phyloP scores from a whole-genome alignment of 2,888 invertebrate genomes.

The Chrysina gloriosa region DNA sequence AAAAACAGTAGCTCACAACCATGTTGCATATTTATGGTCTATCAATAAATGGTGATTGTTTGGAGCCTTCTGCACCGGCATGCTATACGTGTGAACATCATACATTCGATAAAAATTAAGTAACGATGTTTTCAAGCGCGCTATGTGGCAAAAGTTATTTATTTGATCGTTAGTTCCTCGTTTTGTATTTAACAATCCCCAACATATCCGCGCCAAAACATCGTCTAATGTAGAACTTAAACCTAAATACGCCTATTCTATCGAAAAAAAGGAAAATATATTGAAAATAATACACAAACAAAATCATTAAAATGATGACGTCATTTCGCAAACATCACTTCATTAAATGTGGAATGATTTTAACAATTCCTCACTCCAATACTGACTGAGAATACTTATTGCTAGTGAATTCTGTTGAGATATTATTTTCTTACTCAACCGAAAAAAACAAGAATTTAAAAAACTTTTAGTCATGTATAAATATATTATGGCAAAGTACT shows the following conservation, averaged over 20 bases:
- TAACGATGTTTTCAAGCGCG: conserved; percentile 33
- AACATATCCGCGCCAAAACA: conserved; percentile 44
- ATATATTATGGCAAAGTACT: conserved; percentile 65
- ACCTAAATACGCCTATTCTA: conserved; percentile 43
- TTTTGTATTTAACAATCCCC: conserved; percentile 7
- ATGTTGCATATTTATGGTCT: conserved; percentile 58
- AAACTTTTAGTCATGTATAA: conserved; percentile 58
- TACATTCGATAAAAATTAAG: conserved; percentile 41
- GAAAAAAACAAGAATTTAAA: conserved; percentile 57
- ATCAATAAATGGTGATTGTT: conserved; percentile 56
- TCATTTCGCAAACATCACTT: conserved; percentile 40
- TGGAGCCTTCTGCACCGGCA: conserved; percentile 52
- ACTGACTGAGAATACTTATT: conserved; percentile 68
- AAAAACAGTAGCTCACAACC: conserved; percentile 61
- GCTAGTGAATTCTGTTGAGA: conserved; percentile 66
- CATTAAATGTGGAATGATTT: conserved; percentile 60
- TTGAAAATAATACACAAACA: conserved; percentile 58
- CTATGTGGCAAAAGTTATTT: conserved; percentile 1
- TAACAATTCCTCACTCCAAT: conserved; percentile 64
- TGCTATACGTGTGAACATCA: conserved; percentile 41
- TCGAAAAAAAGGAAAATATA: conserved; percentile 50
- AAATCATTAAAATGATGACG: conserved; percentile 45
- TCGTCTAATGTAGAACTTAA: conserved; percentile 47
- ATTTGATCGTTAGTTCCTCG: conserved; percentile 2
- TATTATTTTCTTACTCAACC: conserved; percentile 53